Evolutionary conservation across 1,140 invertebrate genomes (phyloP).

Genomic region (Hycleus cichorii): DNA sequence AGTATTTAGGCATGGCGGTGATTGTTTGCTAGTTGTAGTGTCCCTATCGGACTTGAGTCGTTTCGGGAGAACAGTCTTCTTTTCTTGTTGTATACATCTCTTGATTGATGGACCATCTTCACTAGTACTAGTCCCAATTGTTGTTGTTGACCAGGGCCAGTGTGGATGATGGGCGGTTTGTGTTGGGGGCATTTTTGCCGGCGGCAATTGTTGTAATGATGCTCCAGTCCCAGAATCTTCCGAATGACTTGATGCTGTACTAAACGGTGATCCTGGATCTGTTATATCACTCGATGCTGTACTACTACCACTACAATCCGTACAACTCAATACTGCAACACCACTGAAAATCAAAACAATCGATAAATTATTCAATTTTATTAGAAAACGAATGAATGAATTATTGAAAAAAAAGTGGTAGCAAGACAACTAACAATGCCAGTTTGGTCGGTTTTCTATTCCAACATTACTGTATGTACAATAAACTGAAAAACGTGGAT

Average conservation of each 20-base stretch:
- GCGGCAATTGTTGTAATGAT: slow-evolving; percentile 7
- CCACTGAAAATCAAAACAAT: slow-evolving; percentile 52
- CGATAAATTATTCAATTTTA: neutral
- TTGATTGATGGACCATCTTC: slow-evolving; percentile 31
- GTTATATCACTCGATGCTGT: slow-evolving; percentile 67
- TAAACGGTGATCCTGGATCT: slow-evolving; percentile 73
- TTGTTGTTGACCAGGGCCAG: slow-evolving; percentile 32
- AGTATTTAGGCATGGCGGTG: slow-evolving; percentile 22
- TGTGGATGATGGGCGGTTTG: slow-evolving; percentile 44
- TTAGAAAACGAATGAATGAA: neutral
- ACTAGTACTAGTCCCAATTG: slow-evolving; percentile 1
- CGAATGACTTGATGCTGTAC: slow-evolving; percentile 48
- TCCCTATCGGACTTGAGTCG: slow-evolving; percentile 22
- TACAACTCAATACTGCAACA: slow-evolving; percentile 59
- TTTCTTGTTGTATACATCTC: slow-evolving; percentile 17
- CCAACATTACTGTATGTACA: neutral
- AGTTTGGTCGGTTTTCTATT: neutral
- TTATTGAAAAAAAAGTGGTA: too few relatives aligned
- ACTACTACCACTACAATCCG: slow-evolving; percentile 52
- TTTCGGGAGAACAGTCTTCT: slow-evolving; percentile 27
- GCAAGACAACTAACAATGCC: too few relatives aligned
- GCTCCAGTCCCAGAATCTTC: slow-evolving; percentile 31
- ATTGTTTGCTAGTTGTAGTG: slow-evolving; percentile 14
- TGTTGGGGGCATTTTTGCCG: slow-evolving; percentile 44
- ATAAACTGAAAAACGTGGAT: neutral